phyloP scores from a whole-genome alignment of 2,797 vertebrate species.

The Scarus forsteni region DNA sequence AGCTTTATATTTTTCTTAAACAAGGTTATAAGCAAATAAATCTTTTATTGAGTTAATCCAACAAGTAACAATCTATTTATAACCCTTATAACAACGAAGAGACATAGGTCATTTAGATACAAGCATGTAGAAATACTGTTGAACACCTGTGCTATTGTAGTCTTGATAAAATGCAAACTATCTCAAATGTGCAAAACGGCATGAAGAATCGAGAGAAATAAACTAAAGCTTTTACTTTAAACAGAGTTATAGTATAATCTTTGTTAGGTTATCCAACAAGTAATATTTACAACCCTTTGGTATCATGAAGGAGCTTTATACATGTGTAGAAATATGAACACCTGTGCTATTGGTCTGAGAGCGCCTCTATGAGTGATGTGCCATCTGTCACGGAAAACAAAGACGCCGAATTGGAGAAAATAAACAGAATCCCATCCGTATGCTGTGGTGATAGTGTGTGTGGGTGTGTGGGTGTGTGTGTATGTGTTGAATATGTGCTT shows the following conservation, averaged over 20 bases:
- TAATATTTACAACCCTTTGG: constrained; percentile 13
- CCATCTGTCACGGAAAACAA: constrained; percentile 76
- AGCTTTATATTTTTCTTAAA: too few relatives aligned
- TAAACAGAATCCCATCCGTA: too few relatives aligned
- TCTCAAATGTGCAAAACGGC: too few relatives aligned
- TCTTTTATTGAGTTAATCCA: too few relatives aligned
- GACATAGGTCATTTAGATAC: too few relatives aligned
- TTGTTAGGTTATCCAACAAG: neutral
- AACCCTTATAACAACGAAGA: too few relatives aligned
- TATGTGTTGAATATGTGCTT: too few relatives aligned
- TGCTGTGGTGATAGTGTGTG: too few relatives aligned
- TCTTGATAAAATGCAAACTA: constrained; percentile 4
- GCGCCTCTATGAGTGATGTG: constrained; percentile 72
- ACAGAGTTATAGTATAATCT: neutral
- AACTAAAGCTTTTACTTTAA: neutral
- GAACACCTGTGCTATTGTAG: neutral
- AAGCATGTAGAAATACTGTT: neutral
- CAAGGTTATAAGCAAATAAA: too few relatives aligned
- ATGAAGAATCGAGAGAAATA: too few relatives aligned
- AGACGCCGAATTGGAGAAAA: constrained; percentile 62
- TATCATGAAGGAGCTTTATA: neutral
- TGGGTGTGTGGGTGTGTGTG: too few relatives aligned
- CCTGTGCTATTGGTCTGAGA: constrained; percentile 45
- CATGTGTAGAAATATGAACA: neutral
- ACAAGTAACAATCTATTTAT: too few relatives aligned